Base-by-base conservation (phyloP, 2,888 invertebrate species). In the Dryococelus australis region DNA sequence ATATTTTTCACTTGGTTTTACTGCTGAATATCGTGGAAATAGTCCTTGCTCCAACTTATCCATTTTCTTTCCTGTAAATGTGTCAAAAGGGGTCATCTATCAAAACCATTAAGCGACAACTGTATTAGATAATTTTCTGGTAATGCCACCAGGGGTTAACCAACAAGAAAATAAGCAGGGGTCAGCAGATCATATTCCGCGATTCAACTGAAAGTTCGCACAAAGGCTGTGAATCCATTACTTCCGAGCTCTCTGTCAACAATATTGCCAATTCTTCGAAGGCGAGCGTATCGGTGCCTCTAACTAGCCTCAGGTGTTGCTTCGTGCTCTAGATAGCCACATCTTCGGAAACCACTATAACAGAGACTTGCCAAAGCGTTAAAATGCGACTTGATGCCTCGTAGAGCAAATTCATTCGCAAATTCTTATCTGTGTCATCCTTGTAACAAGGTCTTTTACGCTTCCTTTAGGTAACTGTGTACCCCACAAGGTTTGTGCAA, bases 291-390 rank as follows among this genome's bases (percentile, higher is more conserved):
- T 89, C 35, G 5, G 90, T 88, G 0, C 90, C 90, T 8, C 91
- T 85, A 0, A 91, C 88, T 43, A 91, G 87, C 28, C 89, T 89
- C 0, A 92, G 85, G 87, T 91, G 91, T 87, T 88, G 89, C 88
- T 92, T 92, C 0, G 90, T 88, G 0, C 90, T 90, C 85, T 91
- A 91, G 0, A 92, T 91, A 4, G 90, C 90, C 0, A 91, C 90
- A 87, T 92, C 91, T 91, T 91, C 91, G 92, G 6, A 91, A 86
- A 2, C 91, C 91, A 5, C 92, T 91, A 84, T 91, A 91, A 87
- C 92, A 91, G 0, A 91, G 91, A 8, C 91, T 89, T 43, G 88
- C 87, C 4, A 91, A 91, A 8, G 91, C 91, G 27, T 89, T 91
- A 85, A 92, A 92, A 65, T 91, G 89, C 91, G 91, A 92, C 8